Conservation (phyloP, 2,113 vertebrate species). For the Sclerurus mexicanus region DNA sequence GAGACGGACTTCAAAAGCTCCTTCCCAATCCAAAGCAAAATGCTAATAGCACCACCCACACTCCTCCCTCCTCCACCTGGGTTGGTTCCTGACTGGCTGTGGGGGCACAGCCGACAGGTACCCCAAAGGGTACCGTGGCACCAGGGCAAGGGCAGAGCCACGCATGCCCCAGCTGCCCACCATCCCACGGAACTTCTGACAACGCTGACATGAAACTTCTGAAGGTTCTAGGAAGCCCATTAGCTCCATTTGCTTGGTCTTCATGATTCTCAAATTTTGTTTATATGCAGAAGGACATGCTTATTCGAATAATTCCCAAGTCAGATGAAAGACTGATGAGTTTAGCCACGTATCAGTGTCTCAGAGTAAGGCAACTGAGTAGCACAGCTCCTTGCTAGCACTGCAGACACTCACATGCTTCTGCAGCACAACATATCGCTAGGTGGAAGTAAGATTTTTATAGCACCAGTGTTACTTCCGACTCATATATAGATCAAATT, state of each 20-base stretch:
- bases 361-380: neutral
- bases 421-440: neutral
- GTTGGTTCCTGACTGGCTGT: neutral
- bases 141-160: neutral
- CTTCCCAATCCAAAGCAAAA: neutral
- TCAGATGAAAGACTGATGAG: neutral
- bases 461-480: neutral
- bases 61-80: neutral
- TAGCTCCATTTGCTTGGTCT: neutral
- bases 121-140: neutral
- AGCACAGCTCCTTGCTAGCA: neutral
- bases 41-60: constrained; percentile 29
- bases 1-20: constrained; percentile 42
- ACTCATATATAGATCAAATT: neutral
- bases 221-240: neutral
- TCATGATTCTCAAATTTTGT: neutral
- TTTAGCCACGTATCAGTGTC: neutral
- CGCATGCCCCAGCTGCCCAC: neutral
- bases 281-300: neutral
- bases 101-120: neutral
- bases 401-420: neutral
- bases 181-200: neutral
- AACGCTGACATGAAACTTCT: neutral
- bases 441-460: neutral
- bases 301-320: neutral